These are phyloP conservation scores for Coboldia fuscipes DNA, from an alignment of 1,140 invertebrate genomes.

Conservation along the genomic window DNA sequence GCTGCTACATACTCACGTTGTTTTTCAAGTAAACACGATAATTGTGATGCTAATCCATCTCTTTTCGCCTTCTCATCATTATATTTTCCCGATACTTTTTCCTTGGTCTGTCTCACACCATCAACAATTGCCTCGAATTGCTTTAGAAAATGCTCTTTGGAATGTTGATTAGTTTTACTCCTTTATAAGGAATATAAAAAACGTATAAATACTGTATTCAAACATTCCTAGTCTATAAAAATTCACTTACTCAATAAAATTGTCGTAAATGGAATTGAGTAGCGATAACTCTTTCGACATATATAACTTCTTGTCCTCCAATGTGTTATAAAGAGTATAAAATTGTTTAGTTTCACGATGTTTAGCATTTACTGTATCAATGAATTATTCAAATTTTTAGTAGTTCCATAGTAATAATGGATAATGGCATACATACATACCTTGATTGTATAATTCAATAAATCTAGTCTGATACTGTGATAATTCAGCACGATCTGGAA, in stretches of 20 bases:
- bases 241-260: slow-evolving; percentile 62
- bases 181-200: slow-evolving; percentile 16
- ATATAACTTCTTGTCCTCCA: slow-evolving; percentile 85
- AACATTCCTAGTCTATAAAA: slow-evolving; percentile 3
- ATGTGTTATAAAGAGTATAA: slow-evolving; percentile 86
- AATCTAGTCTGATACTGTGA: slow-evolving; percentile 89
- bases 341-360: slow-evolving; percentile 95
- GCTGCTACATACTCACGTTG: slow-evolving; percentile 66
- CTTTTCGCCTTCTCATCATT: slow-evolving; percentile 49
- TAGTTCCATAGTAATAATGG: not conserved
- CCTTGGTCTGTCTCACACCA: slow-evolving; percentile 58
- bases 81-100: slow-evolving; percentile 42
- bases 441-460: slow-evolving; percentile 90
- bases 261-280: slow-evolving; percentile 85
- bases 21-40: slow-evolving; percentile 52
- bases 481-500: slow-evolving; percentile 78
- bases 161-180: slow-evolving; percentile 41
- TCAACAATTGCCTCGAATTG: slow-evolving; percentile 76
- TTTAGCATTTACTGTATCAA: slow-evolving; percentile 61
- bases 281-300: slow-evolving; percentile 77
- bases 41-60: slow-evolving; percentile 43
- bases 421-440: slow-evolving; percentile 23
- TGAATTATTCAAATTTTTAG: not conserved
- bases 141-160: slow-evolving; percentile 66
- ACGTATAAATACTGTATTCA: slow-evolving; percentile 2